Evolutionary conservation across 2,113 vertebrate species (phyloP), one percentile per base, ranked within the genome.

Genomic region (Nycticryphes semicollaris): DNA sequence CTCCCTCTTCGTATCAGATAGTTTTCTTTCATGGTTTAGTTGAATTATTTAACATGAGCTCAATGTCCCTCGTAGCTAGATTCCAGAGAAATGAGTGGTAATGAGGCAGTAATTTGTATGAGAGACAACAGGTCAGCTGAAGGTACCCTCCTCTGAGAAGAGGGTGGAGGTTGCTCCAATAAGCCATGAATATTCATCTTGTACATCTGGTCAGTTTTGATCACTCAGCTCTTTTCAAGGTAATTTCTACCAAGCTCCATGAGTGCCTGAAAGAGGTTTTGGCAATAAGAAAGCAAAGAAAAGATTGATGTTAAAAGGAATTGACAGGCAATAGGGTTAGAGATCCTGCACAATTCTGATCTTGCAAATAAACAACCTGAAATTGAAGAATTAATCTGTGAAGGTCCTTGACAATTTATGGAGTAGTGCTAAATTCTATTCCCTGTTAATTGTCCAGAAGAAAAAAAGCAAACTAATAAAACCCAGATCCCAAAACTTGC

Each of bases 281-380:
- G 87, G 93, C 92, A 94, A 85, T 87, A 84, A 94, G 93, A 73
- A 88, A 57, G 59, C 14, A 59, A 88, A 89, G 64, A 90, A 72
- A 96, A 96, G 93, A 95, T 35, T 84, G 84, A 97, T 53, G 68
- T 70, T 98, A 97, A 98, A 90, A 83, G 62, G 91, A 97, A 96
- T 96, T 97, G 97, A 96, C 97, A 98, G 91, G 93, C 93, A 96
- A 94, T 94, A 94, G 67, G 93, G 94, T 98, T 97, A 97, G 96
- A 97, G 87, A 90, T 89, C 80, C 84, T 94, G 62, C 66, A 94
- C 83, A 92, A 77, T 97, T 95, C 78, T 89, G 59, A 95, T 96
- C 87, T 95, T 96, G 73, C 3, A 22, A 93, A 97, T 96, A 97
- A 94, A 85, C 87, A 96, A 91, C 41, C 45, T 97, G 96, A 97